Conservation (phyloP, 2,113 vertebrate genomes). For the Gambusia affinis region DNA sequence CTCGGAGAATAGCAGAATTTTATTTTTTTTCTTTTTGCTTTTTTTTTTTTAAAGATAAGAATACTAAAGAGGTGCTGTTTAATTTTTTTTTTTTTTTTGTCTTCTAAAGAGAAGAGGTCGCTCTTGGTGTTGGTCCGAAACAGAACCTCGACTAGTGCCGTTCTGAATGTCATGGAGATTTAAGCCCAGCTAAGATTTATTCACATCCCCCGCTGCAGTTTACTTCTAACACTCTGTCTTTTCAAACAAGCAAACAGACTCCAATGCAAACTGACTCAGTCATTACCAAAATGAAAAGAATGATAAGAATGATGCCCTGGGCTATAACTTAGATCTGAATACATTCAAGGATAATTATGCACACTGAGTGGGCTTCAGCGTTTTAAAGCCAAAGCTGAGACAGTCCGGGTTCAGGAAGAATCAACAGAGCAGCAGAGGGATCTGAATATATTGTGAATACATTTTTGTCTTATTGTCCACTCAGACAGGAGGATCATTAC, state of each 20-base stretch:
- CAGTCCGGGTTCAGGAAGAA: conserved; percentile 45
- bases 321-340: conserved; percentile 57
- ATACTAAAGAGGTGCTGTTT: conserved; percentile 33
- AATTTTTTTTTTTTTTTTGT: conserved; percentile 28
- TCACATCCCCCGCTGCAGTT: conserved; percentile 14
- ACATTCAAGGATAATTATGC: conserved; percentile 58
- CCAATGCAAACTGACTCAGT: conserved; percentile 26
- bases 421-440: conserved; percentile 50
- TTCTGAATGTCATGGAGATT: conserved; percentile 22
- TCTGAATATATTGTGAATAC: conserved; percentile 48
- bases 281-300: conserved; percentile 47
- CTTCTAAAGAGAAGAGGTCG: conserved; percentile 10
- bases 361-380: conserved; percentile 36
- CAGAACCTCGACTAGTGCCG: conserved; percentile 23
- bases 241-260: conserved; percentile 23
- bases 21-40: conserved; percentile 13
- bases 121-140: conserved; percentile 2
- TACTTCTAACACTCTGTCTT: conserved; percentile 31
- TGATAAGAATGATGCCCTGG: conserved; percentile 50
- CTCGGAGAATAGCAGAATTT: conserved; percentile 44
- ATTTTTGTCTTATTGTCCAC: conserved; percentile 69
- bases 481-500: conserved; percentile 69
- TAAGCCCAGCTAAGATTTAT: conserved; percentile 17
- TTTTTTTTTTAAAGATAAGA: conserved; percentile 27
- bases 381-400: conserved; percentile 58